These are phyloP conservation scores for Falco columbarius DNA, from an alignment of 2,797 vertebrate genomes.

Conservation along the genomic window DNA sequence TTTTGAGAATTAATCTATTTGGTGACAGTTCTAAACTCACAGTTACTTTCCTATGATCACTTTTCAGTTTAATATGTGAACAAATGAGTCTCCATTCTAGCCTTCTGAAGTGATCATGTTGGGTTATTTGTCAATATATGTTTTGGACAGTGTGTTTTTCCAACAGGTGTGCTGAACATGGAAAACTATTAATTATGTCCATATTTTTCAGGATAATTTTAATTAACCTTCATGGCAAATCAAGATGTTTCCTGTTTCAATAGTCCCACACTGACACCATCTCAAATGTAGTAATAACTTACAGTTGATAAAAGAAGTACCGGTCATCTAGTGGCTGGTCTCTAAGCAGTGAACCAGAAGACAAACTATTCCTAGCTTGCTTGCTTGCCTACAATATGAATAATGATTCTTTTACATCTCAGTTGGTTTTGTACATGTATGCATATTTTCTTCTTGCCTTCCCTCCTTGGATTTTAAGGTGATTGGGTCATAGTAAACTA, in stretches of 20 bases:
- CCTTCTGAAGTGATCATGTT: background rate
- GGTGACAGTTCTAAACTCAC: background rate
- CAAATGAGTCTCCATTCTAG: background rate
- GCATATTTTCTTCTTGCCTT: background rate
- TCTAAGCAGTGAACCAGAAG: background rate
- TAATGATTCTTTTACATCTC: background rate
- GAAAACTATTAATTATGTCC: background rate
- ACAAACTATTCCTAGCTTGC: background rate
- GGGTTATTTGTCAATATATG: background rate
- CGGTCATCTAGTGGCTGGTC: background rate
- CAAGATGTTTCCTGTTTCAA: background rate
- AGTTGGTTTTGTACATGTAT: background rate
- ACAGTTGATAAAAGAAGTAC: background rate
- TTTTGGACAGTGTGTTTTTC: background rate
- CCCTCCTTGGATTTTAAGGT: background rate
- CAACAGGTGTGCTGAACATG: background rate
- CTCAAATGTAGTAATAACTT: background rate
- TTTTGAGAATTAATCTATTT: background rate
- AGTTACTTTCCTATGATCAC: background rate
- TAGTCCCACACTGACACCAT: background rate
- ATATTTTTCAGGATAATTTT: background rate
- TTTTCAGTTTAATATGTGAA: background rate
- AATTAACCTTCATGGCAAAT: background rate
- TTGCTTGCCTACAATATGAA: background rate
- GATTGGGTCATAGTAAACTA: background rate